Evolutionary conservation across 1,140 invertebrate species (phyloP), one percentile per base, ranked within the genome.

Genomic region (Drosophila mauritiana): DNA sequence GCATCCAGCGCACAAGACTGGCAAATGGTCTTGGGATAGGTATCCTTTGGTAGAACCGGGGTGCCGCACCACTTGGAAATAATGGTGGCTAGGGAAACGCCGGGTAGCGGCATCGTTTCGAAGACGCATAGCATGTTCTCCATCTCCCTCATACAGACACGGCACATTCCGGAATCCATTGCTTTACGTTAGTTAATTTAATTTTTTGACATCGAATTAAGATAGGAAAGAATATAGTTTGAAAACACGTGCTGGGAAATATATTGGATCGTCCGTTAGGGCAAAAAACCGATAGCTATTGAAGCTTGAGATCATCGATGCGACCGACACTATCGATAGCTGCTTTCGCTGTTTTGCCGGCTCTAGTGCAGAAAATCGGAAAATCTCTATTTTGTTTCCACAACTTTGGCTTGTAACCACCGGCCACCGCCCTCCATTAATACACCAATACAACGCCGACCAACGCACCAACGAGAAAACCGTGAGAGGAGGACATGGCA

Each of bases 401-500:
- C 42, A 17, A 43, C 8, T 43, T 43, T 4, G 42, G 42, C 42
- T 43, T 3, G 15, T 15, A 43, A 43, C 42, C 17, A 11, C 42
- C 42, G 2, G 3, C 42, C 17, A 43, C 42, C 17, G 13, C 5
- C 4, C 40, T 2, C 40, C 40, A 20, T 8, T 17, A 17, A 17
- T 17, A 3, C 3, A 20, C 42, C 42, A 20, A 20, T 11, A 17
- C 2, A 22, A 22, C 17, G 42, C 42, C 42, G 42, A 17, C 6
- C n/a, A 15, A 8, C 7, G 15, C 15, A 42, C n/a, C 40, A 42
- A n/a, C 40, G 6, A 42, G 40, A 20, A 45, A 45, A 20, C 17
- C 46, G 22, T 1, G 27, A 48, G 7, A 13, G 22, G 46, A 10
- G 43, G 43, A 13, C 40, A 91, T 92, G 91, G 75, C 64, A 4